Evolutionary conservation across 2,888 invertebrate genomes (phyloP).

Genomic region (Ischnura elegans): DNA sequence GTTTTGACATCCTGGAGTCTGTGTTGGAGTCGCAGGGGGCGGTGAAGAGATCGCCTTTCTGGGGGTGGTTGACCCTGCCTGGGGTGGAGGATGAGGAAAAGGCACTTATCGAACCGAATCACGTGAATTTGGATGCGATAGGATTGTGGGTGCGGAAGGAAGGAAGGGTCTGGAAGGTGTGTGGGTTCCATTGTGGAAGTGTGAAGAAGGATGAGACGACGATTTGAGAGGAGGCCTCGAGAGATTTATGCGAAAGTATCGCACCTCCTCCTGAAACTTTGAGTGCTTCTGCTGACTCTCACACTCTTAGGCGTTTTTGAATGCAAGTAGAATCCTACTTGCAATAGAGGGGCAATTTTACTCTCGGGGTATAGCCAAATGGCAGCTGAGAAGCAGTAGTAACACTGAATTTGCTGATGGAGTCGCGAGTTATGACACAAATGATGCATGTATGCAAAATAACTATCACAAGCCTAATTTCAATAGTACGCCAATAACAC

Average conservation of each 20-base stretch:
- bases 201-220: background rate
- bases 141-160: background rate
- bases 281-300: background rate
- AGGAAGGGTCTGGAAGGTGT: background rate
- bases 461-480: no score
- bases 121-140: background rate
- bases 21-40: background rate
- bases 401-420: no score
- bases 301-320: no score
- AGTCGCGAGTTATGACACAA: no score
- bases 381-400: no score
- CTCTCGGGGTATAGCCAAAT: no score
- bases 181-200: no score
- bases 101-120: background rate
- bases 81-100: background rate
- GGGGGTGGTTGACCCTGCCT: background rate
- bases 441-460: no score
- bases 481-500: no score
- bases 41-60: background rate
- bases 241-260: background rate
- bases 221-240: background rate
- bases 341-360: no score
- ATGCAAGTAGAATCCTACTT: no score
- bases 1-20: no score
- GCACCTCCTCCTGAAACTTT: background rate